phyloP scores from a whole-genome alignment of 2,888 invertebrate species.

The Glaucopsyche alexis region DNA sequence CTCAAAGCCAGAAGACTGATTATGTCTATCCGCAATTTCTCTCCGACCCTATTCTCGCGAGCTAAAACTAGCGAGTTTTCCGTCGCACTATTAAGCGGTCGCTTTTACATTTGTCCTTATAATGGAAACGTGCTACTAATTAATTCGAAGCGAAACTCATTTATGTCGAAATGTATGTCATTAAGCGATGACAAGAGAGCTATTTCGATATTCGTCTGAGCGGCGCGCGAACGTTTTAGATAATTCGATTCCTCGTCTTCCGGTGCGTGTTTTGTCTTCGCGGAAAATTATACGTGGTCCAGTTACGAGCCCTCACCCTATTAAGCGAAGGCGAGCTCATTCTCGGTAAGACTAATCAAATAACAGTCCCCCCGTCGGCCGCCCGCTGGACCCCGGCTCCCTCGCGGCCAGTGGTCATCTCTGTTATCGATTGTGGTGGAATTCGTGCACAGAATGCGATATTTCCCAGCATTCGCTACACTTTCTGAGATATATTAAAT shows the following conservation, averaged over 20 bases:
- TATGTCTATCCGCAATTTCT: conserved; percentile 80
- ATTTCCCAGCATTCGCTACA: conserved; percentile 71
- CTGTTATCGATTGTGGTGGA: conserved; percentile 80
- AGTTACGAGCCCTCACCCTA: conserved; percentile 78
- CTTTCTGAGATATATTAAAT: conserved; percentile 43
- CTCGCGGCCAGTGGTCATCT: conserved; percentile 78
- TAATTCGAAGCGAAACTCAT: conserved; percentile 79
- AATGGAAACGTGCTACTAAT: conserved; percentile 80
- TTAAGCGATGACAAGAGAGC: conserved; percentile 63
- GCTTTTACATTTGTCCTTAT: conserved; percentile 80
- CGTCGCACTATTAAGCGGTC: conserved; percentile 80
- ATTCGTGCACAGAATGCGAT: conserved; percentile 79
- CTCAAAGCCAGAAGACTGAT: conserved; percentile 81
- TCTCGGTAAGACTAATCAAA: conserved; percentile 81
- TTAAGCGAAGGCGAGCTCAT: conserved; percentile 78
- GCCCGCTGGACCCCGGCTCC: conserved; percentile 51
- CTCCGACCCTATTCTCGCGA: conserved; percentile 77
- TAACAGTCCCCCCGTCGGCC: conserved; percentile 73
- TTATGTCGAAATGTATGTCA: conserved; percentile 79
- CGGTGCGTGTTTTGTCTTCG: conserved; percentile 49
- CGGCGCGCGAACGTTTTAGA: conserved; percentile 59
- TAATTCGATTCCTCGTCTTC: conserved; percentile 46
- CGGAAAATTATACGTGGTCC: conserved; percentile 74
- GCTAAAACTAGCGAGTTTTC: conserved; percentile 80
- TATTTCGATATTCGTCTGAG: conserved; percentile 30